phyloP scores from a whole-genome alignment of 2,888 invertebrate species.

The Gymnocheta viridis region DNA sequence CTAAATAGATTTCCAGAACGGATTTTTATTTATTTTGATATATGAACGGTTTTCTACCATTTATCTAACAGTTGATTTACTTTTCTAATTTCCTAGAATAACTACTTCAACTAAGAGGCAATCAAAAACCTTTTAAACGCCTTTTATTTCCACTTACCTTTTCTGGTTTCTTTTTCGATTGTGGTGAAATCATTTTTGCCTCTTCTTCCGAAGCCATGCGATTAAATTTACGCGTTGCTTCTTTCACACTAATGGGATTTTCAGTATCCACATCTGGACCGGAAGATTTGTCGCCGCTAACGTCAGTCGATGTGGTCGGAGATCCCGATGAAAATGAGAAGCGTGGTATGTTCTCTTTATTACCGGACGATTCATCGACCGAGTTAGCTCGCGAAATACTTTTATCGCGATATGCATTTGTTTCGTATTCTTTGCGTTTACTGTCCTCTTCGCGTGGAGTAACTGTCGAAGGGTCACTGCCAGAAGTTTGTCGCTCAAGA shows the following conservation, averaged over 20 bases:
- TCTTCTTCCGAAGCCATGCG: slow-evolving; percentile 92
- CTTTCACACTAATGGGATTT: slow-evolving; percentile 92
- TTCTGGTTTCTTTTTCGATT: slow-evolving; percentile 84
- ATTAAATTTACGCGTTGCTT: slow-evolving; percentile 95
- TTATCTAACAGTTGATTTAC: too few relatives aligned
- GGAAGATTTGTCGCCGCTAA: slow-evolving; percentile 71
- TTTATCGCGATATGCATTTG: slow-evolving; percentile 49
- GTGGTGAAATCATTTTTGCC: slow-evolving; percentile 83
- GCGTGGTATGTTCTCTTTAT: slow-evolving; percentile 78
- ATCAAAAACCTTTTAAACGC: too few relatives aligned
- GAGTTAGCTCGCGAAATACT: slow-evolving; percentile 82
- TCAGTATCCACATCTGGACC: slow-evolving; percentile 80
- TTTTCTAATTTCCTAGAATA: too few relatives aligned
- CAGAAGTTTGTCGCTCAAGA: slow-evolving; percentile 68
- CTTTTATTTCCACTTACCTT: slow-evolving; percentile 87
- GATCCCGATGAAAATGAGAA: slow-evolving; percentile 78
- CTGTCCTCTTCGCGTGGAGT: slow-evolving; percentile 19
- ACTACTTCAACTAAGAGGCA: too few relatives aligned
- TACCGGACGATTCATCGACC: slow-evolving; percentile 77
- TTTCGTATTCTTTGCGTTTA: slow-evolving; percentile 32
- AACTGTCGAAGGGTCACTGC: slow-evolving; percentile 33
- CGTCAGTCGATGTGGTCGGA: slow-evolving; percentile 72
- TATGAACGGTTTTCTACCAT: too few relatives aligned
- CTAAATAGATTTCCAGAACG: too few relatives aligned
- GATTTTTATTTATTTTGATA: too few relatives aligned